A percentile compares a stretch with the other conserved stretches of the same genome.
Conservation (phyloP, 2,113 vertebrate genomes). For the Alethe castanea region DNA sequence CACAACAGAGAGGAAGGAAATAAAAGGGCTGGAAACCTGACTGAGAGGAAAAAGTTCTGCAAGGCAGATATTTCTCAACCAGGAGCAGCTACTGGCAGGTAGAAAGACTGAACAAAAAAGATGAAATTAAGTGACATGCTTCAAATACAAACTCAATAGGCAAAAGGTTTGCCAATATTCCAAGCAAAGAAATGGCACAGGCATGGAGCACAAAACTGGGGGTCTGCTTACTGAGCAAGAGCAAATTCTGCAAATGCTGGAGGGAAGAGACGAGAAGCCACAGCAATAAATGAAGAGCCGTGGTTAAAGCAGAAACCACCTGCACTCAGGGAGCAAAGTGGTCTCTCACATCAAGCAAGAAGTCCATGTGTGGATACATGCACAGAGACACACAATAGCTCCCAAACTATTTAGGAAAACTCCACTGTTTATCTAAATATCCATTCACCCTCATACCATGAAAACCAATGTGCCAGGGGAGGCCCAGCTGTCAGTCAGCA, state of each 20-base stretch:
- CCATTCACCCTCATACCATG: neutral
- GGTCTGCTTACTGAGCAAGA: neutral
- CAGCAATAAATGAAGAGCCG: neutral
- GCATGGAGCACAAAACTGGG: neutral
- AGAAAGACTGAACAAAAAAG: neutral
- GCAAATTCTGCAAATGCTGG: neutral
- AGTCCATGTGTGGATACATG: neutral
- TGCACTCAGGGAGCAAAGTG: neutral
- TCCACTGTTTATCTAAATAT: neutral
- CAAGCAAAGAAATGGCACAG: neutral
- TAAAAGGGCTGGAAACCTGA: neutral
- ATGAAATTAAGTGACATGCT: neutral
- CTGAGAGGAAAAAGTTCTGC: accelerated
- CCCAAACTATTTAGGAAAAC: neutral
- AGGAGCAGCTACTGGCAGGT: neutral
- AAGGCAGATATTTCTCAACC: neutral
- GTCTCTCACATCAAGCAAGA: neutral
- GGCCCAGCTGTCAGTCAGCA: neutral
- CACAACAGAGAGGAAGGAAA: neutral
- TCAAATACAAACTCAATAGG: neutral
- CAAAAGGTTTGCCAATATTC: neutral
- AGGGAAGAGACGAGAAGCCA: neutral
- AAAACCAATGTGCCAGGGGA: neutral
- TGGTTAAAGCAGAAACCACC: neutral
- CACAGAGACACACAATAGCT: neutral